Percentiles rank a stretch among this genome's conserved stretches.
Conservation (phyloP, 1,140 invertebrate genomes). For the Scaptomyza montana region DNA sequence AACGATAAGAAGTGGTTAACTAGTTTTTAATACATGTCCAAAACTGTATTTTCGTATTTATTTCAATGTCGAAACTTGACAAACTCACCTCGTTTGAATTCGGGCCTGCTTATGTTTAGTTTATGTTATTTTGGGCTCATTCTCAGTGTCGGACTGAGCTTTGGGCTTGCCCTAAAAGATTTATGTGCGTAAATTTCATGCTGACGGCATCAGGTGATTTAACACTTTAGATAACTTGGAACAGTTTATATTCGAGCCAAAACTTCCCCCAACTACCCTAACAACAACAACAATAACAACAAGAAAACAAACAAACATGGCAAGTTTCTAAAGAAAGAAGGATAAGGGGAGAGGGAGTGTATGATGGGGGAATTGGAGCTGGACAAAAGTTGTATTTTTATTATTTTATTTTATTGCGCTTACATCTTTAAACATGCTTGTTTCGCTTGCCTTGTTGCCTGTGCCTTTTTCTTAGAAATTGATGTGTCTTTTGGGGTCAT, state of each 20-base stretch:
- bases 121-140: conserved; percentile 66
- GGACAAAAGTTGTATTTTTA: conserved; percentile 76
- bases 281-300: not conserved
- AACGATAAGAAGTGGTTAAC: too few relatives aligned
- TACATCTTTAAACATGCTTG: conserved; percentile 80
- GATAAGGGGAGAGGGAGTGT: not conserved
- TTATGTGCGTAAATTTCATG: conserved; percentile 83
- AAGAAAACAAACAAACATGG: conserved; percentile 29
- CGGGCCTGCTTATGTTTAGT: conserved; percentile 74
- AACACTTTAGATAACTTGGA: conserved; percentile 83
- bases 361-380: not conserved
- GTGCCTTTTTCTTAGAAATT: conserved; percentile 51
- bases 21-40: too few relatives aligned
- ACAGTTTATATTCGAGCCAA: conserved; percentile 69
- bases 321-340: conserved; percentile 17
- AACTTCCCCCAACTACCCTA: conserved; percentile 2
- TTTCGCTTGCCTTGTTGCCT: conserved; percentile 48
- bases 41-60: too few relatives aligned
- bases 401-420: conserved; percentile 81
- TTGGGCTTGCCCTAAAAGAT: conserved; percentile 66
- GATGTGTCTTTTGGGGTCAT: conserved; percentile 81
- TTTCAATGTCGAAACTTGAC: not conserved
- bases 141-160: conserved; percentile 34
- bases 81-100: conserved; percentile 43
- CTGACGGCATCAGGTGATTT: conserved; percentile 84